Evolutionary conservation across 2,888 invertebrate species (phyloP), one percentile per base, ranked within the genome.

Genomic region (Geophilus truncorum): DNA sequence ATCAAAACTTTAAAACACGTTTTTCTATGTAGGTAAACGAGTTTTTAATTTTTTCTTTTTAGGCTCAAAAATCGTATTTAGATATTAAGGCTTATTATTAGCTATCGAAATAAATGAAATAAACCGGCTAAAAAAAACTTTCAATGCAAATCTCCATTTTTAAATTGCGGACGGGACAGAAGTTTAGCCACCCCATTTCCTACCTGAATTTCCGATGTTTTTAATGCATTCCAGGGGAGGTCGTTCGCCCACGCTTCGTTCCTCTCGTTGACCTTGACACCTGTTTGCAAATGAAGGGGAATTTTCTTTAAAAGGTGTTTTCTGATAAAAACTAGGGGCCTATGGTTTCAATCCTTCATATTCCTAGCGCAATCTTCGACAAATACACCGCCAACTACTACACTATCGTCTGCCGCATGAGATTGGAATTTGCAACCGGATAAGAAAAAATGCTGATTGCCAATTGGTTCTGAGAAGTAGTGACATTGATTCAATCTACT

Each of bases 151-250:
- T 62, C 18, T 62, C 57, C n/a, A n/a, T 62, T 62, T 57, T 18
- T n/a, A n/a, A n/a, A n/a, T 57, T 10, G 12, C 40, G 15, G 15
- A 40, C 10, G 40, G 12, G 40, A n/a, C 12, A 12, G 21, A n/a
- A 62, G 57, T 62, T 62, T 62, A 62, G 57, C 57, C 10, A 62
- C 57, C 57, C 57, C 57, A 10, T 62, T 62, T 62, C 57, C 57
- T 62, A 62, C 57, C 57, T 62, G 57, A 62, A 23, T 62, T 62
- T 62, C 57, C 57, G 57, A 62, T 57, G 57, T n/a, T 57, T 62
- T 62, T 62, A 62, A n/a, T 62, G 57, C 57, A 62, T 62, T 62
- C 57, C 57, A 62, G 10, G 1, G 57, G 57, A 62, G 57, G 57
- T 62, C 57, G 57, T 62, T 62, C 57, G 57, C 57, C 57, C 57